phyloP scores from a whole-genome alignment of 2,797 vertebrate genomes.

The Hyperoplus lanceolatus region DNA sequence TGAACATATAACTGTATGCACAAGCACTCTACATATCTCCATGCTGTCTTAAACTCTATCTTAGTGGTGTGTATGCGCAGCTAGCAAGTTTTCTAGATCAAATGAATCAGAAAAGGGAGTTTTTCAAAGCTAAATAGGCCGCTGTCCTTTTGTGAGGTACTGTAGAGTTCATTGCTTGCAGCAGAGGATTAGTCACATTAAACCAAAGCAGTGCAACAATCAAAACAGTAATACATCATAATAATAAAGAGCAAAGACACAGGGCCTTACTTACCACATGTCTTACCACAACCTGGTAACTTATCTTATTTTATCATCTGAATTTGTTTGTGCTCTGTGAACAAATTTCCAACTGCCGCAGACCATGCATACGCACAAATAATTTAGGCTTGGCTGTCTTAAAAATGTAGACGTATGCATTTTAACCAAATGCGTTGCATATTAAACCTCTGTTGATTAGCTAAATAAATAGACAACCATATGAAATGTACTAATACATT shows the following conservation, averaged over 20 bases:
- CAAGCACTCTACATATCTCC: background rate
- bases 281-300: too few relatives aligned
- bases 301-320: too few relatives aligned
- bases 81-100: background rate
- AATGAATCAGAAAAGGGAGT: background rate
- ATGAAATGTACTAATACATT: too few relatives aligned
- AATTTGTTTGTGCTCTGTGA: too few relatives aligned
- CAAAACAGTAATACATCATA: slow-evolving; percentile 1
- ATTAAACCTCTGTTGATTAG: too few relatives aligned
- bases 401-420: too few relatives aligned
- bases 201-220: slow-evolving; percentile 2
- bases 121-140: slow-evolving; percentile 5
- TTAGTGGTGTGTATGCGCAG: background rate
- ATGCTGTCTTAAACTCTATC: background rate
- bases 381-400: too few relatives aligned
- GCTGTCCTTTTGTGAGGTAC: background rate
- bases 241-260: background rate
- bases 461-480: too few relatives aligned
- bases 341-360: too few relatives aligned
- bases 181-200: slow-evolving; percentile 14
- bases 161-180: slow-evolving; percentile 6
- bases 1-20: background rate
- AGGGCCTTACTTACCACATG: background rate
- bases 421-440: too few relatives aligned
- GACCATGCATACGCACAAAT: too few relatives aligned